Evolutionary conservation across 1,140 invertebrate genomes (phyloP).

Genomic region (Portunus trituberculatus): DNA sequence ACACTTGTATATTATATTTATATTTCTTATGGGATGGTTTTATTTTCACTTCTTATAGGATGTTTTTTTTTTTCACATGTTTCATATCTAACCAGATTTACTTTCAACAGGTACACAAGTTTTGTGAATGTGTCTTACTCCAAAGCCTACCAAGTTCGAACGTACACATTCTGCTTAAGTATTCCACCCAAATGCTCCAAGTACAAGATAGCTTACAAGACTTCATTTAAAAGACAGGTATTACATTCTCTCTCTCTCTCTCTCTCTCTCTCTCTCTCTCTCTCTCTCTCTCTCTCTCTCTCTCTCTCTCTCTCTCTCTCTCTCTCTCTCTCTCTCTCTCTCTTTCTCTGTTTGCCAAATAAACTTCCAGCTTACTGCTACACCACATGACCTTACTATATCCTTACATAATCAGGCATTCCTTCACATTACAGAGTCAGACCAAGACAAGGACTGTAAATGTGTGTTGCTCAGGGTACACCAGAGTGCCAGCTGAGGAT

Average conservation of each 20-base stretch:
- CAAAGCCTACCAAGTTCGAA: constrained; percentile 90
- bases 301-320: constrained; percentile 50
- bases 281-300: constrained; percentile 38
- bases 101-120: constrained; percentile 85
- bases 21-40: background rate
- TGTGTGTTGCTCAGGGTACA: constrained; percentile 92
- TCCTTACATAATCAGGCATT: background rate
- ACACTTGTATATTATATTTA: background rate
- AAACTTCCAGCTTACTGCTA: too few relatives aligned
- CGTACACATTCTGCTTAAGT: constrained; percentile 90
- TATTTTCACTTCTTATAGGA: background rate
- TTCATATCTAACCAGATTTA: background rate
- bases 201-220: constrained; percentile 89
- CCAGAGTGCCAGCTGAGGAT: constrained; percentile 83
- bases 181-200: constrained; percentile 92
- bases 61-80: background rate
- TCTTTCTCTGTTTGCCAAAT: background rate
- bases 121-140: constrained; percentile 88
- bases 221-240: constrained; percentile 86
- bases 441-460: constrained; percentile 88
- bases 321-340: constrained; percentile 35
- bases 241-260: background rate
- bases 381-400: background rate
- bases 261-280: background rate
- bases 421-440: constrained; percentile 83